phyloP scores from a whole-genome alignment of 2,113 vertebrate species.

The Coregonus clupeaformis region DNA sequence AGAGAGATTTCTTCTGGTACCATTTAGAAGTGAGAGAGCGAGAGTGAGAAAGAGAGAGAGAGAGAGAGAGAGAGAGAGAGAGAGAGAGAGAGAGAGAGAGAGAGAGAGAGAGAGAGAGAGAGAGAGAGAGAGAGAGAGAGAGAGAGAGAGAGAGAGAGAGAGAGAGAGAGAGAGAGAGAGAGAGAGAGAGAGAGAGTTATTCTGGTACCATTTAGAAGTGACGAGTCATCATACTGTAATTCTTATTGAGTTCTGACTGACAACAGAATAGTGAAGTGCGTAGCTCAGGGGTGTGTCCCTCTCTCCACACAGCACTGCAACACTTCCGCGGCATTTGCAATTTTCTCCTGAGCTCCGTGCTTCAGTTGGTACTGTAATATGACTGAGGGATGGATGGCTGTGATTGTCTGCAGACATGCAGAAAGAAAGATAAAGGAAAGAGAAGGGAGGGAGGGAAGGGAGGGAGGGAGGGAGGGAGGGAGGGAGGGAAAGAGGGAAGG shows the following conservation, averaged over 20 bases:
- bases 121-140: no score
- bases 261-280: not conserved
- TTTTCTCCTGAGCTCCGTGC: no score
- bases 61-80: not conserved
- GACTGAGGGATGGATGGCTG: constrained; percentile 42
- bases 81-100: no score
- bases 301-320: constrained; percentile 21
- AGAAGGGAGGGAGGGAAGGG: constrained; percentile 37
- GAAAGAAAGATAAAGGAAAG: no score
- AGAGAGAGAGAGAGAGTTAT: not conserved
- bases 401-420: no score
- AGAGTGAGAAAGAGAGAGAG: no score
- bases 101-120: no score
- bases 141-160: no score
- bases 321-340: not conserved
- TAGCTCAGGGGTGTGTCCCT: not conserved
- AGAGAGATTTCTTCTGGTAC: not conserved
- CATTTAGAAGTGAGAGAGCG: constrained; percentile 37
- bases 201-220: constrained; percentile 29
- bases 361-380: not conserved
- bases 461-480: constrained; percentile 30
- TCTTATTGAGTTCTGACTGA: constrained; percentile 28
- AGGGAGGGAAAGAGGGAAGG: not conserved
- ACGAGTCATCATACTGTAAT: constrained; percentile 17
- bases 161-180: constrained; percentile 1